Evolutionary conservation across 2,113 vertebrate species (phyloP), one percentile per base, ranked within the genome.

Genomic region (Salvelinus fontinalis): DNA sequence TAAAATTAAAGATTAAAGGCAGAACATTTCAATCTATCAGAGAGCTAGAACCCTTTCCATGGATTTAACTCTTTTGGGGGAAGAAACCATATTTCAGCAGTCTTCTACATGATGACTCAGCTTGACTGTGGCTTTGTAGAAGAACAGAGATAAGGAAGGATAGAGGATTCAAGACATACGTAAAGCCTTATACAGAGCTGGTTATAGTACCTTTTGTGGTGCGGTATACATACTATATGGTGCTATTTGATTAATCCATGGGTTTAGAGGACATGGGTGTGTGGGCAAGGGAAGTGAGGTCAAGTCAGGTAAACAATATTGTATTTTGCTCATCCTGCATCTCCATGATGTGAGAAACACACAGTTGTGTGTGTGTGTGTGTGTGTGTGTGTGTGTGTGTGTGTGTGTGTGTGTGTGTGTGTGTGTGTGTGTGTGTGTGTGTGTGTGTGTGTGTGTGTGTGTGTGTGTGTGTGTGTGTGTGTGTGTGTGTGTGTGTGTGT

Each of bases 1-100:
- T 75, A 60, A 73, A 84, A 34, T 83, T 79, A 60, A 67, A 83
- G 79, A 84, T 87, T 85, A 84, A 84, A 87, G 78, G 67, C 67
- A 59, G n/a, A 70, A 77, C 48, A 11, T 13, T 77, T 81, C 75
- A 74, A 68, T 79, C 82, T 81, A 80, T 81, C 78, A 24, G 68
- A 69, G 24, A 70, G 39, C 59, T 31, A 48, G 27, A 68, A 49
- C 26, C 18, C 27, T 51, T 51, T 5, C 9, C 26, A 34, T 34
- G 49, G 70, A 6, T 26, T 24, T 70, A 26, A 70, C 12, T 57
- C 13, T 71, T 57, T 27, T 57, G 24, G 48, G 70, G 12, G 22
- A 71, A 24, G 16, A 71, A 71, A 54, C 22, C 24, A 14, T 27
- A 3, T 67, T 68, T 68, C 29, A 31, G 31, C 31, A 68, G 24